Conservation (phyloP, 2,113 vertebrate species). For the Fulmarus glacialis region DNA sequence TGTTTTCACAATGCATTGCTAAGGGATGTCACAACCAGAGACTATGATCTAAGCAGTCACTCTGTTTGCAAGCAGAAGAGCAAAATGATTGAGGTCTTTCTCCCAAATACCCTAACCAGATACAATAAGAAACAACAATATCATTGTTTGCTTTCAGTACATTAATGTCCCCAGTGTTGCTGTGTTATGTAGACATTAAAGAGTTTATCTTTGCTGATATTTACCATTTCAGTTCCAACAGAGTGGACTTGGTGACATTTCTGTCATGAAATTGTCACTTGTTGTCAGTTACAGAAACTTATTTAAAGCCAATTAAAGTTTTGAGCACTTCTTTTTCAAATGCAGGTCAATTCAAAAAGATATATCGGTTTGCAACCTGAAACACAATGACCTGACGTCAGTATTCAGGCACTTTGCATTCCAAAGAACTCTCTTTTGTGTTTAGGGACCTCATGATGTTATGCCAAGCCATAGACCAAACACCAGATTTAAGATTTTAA, state of each 20-base stretch:
- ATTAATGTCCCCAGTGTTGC: background rate
- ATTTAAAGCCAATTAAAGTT: background rate
- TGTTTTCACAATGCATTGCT: background rate
- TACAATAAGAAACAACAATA: background rate
- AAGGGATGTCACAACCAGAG: background rate
- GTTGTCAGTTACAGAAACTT: background rate
- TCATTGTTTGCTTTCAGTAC: background rate
- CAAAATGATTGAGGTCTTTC: background rate
- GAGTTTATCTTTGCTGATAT: background rate
- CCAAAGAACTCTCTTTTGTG: background rate
- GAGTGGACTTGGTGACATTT: background rate
- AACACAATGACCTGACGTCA: background rate
- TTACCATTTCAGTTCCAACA: background rate
- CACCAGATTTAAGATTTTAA: background rate
- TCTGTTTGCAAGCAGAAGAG: background rate
- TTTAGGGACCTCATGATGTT: background rate
- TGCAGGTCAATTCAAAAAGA: background rate
- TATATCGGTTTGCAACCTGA: constrained; percentile 2
- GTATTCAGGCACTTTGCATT: background rate
- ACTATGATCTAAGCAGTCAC: background rate
- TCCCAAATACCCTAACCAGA: background rate
- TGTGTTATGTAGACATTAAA: background rate
- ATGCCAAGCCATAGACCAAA: background rate
- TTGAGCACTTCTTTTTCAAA: background rate
- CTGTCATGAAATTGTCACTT: background rate